Conservation (phyloP, 2,797 vertebrate species). For the Mus minutoides region DNA sequence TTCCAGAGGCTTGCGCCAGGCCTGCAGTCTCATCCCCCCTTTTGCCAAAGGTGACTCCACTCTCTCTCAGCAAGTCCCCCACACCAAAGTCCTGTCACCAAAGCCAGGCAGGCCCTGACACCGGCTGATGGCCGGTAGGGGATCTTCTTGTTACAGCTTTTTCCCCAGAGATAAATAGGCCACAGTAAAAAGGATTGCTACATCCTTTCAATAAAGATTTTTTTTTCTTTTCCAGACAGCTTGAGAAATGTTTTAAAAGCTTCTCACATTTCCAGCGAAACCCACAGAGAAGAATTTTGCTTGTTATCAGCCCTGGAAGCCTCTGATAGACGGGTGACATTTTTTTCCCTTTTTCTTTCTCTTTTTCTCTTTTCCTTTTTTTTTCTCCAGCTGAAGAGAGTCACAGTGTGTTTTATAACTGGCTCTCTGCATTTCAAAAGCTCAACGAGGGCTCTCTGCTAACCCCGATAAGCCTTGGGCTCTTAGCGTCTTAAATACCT, state of each 20-base stretch:
- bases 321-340: conserved; percentile 90
- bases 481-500: conserved; percentile 92
- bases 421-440: conserved; percentile 91
- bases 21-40: conserved; percentile 53
- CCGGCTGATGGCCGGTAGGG: conserved; percentile 78
- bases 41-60: conserved; percentile 72
- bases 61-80: conserved; percentile 75
- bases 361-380: conserved; percentile 84
- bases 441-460: conserved; percentile 90
- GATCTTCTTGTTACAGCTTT: conserved; percentile 87
- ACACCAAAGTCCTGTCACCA: conserved; percentile 78
- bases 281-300: conserved; percentile 89
- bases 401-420: conserved; percentile 90
- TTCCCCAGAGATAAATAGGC: conserved; percentile 89
- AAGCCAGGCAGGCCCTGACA: conserved; percentile 75
- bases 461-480: conserved; percentile 92
- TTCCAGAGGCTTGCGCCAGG: conserved; percentile 18
- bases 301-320: conserved; percentile 91
- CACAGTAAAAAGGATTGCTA: conserved; percentile 89
- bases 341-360: conserved; percentile 78
- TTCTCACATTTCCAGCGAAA: conserved; percentile 90
- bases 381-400: conserved; percentile 88
- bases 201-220: conserved; percentile 91
- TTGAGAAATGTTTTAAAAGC: conserved; percentile 91
- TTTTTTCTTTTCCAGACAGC: conserved; percentile 89